Percentiles rank a stretch among this genome's conserved stretches.
These are phyloP conservation scores for Pristis pectinata DNA, from an alignment of 2,797 vertebrate genomes.

Conservation along the genomic window DNA sequence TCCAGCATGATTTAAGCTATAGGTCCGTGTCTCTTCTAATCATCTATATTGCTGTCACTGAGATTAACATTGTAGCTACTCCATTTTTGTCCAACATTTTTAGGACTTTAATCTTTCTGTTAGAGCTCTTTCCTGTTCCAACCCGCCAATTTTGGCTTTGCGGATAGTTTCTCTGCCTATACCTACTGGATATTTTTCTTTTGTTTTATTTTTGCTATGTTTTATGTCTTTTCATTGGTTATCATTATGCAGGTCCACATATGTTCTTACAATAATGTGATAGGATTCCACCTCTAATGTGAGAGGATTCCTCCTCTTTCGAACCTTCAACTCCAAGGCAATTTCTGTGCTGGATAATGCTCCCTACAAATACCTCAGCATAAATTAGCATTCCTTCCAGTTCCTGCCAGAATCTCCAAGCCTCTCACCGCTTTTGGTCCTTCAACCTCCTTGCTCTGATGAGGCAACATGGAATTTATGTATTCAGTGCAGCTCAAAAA, in stretches of 20 bases:
- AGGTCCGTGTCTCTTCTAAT: neutral
- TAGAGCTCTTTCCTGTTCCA: neutral
- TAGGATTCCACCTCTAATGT: neutral
- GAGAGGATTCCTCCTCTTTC: neutral
- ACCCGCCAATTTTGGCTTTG: neutral
- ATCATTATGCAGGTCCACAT: neutral
- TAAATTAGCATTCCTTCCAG: neutral
- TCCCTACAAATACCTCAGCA: neutral
- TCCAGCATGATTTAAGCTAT: neutral
- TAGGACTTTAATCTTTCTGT: no score
- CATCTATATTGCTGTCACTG: neutral
- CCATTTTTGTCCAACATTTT: neutral
- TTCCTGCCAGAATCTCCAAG: neutral
- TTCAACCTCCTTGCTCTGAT: no score
- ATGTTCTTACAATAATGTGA: neutral
- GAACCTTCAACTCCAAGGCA: neutral
- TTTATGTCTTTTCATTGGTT: neutral
- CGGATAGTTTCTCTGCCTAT: neutral
- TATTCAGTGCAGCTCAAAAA: neutral
- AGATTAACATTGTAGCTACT: neutral
- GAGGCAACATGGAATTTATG: no score
- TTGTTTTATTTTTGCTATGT: neutral
- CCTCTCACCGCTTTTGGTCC: no score
- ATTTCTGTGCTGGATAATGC: neutral
- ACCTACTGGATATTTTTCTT: neutral